Evolutionary conservation across 2,113 vertebrate genomes (phyloP).

Genomic region (Holacanthus passer): DNA sequence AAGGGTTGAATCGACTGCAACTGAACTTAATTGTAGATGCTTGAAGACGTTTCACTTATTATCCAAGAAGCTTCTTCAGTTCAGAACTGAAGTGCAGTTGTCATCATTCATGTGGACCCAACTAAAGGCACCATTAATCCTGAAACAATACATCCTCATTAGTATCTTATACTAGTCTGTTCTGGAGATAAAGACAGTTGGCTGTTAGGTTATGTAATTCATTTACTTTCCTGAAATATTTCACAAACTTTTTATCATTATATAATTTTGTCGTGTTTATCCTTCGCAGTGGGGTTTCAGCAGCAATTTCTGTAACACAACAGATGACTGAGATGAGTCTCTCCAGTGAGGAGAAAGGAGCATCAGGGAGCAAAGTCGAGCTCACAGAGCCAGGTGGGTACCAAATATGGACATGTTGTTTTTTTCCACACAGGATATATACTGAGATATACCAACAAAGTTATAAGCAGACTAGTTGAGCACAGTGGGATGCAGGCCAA

Average conservation of each 20-base stretch:
- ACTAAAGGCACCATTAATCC: not conserved
- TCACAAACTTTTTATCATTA: no score
- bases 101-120: not conserved
- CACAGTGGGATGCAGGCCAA: not conserved
- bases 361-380: slow-evolving; percentile 65
- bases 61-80: no score
- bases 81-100: no score
- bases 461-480: not conserved
- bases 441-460: not conserved
- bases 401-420: not conserved
- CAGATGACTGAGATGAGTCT: slow-evolving; percentile 93
- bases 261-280: not conserved
- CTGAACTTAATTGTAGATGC: no score
- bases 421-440: not conserved
- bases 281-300: slow-evolving; percentile 52
- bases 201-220: not conserved
- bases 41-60: no score
- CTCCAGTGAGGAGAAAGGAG: slow-evolving; percentile 81
- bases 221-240: not conserved
- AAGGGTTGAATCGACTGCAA: no score
- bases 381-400: slow-evolving; percentile 74
- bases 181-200: not conserved
- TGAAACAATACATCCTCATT: not conserved
- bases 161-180: not conserved
- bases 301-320: slow-evolving; percentile 85